Evolutionary conservation across 2,113 vertebrate genomes (phyloP).

Genomic region (Lampris incognitus): DNA sequence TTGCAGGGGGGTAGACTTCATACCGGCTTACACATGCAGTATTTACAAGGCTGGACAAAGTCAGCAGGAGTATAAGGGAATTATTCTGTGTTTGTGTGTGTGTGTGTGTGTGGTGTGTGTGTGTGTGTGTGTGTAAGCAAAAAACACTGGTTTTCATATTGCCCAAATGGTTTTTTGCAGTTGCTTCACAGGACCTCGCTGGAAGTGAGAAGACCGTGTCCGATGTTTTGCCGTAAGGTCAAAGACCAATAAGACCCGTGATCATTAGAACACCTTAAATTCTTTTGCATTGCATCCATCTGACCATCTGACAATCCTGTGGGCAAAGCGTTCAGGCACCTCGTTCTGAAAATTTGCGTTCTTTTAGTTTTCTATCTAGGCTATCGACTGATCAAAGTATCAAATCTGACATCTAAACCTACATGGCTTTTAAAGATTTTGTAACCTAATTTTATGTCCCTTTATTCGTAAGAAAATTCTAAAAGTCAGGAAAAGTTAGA

Average conservation of each 20-base stretch:
- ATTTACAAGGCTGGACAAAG: conserved; percentile 75
- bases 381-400: conserved; percentile 35
- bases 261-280: conserved; percentile 16
- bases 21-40: conserved; percentile 77
- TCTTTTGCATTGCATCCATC: conserved; percentile 6
- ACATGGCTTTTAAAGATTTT: conserved; percentile 66
- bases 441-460: conserved; percentile 20
- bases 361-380: conserved; percentile 18
- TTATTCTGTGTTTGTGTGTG: conserved; percentile 1
- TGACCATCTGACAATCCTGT: conserved; percentile 12
- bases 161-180: conserved; percentile 30
- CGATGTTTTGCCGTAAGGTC: conserved; percentile 8
- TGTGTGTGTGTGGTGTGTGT: conserved; percentile 31
- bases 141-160: conserved; percentile 49
- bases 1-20: conserved; percentile 47
- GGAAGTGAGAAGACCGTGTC: conserved; percentile 20
- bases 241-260: neutral
- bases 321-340: conserved; percentile 27
- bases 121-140: conserved; percentile 19
- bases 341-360: conserved; percentile 19
- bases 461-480: conserved; percentile 46
- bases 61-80: conserved; percentile 2
- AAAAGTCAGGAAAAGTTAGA: conserved; percentile 38
- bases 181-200: conserved; percentile 45
- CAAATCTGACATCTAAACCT: conserved; percentile 57